phyloP scores from a whole-genome alignment of 2,797 vertebrate genomes.

The Sebastes minor region DNA sequence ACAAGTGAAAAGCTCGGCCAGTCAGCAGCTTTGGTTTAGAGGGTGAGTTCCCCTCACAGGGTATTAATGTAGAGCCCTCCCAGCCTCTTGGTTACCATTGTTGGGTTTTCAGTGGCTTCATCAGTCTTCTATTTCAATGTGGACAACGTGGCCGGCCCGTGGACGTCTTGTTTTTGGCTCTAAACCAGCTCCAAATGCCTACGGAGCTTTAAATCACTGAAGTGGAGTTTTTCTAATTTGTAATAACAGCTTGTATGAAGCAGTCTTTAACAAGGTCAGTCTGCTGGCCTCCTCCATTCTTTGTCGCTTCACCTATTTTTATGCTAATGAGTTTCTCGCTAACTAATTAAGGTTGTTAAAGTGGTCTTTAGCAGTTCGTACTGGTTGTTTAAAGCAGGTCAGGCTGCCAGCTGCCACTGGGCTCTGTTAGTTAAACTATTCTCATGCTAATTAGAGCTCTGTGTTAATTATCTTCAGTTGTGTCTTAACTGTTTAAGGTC shows the following conservation, averaged over 20 bases:
- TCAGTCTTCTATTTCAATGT: background rate
- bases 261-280: conserved; percentile 30
- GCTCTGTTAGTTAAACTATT: conserved; percentile 62
- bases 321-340: conserved; percentile 66
- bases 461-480: conserved; percentile 71
- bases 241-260: conserved; percentile 43
- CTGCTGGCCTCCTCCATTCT: conserved; percentile 10
- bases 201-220: conserved; percentile 24
- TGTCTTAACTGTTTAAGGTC: conserved; percentile 65
- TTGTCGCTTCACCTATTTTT: conserved; percentile 47
- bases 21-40: background rate
- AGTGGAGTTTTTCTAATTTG: conserved; percentile 41
- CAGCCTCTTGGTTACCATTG: background rate
- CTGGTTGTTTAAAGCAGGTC: conserved; percentile 31
- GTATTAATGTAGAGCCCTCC: background rate
- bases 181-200: conserved; percentile 3
- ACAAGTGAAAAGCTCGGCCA: background rate
- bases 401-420: conserved; percentile 53
- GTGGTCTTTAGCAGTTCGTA: conserved; percentile 23
- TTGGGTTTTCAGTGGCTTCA: background rate
- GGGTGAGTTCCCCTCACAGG: background rate
- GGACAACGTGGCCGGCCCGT: background rate
- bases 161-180: background rate
- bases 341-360: conserved; percentile 41
- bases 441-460: conserved; percentile 71